Conservation (phyloP, 1,140 invertebrate genomes). For the Apis laboriosa region DNA sequence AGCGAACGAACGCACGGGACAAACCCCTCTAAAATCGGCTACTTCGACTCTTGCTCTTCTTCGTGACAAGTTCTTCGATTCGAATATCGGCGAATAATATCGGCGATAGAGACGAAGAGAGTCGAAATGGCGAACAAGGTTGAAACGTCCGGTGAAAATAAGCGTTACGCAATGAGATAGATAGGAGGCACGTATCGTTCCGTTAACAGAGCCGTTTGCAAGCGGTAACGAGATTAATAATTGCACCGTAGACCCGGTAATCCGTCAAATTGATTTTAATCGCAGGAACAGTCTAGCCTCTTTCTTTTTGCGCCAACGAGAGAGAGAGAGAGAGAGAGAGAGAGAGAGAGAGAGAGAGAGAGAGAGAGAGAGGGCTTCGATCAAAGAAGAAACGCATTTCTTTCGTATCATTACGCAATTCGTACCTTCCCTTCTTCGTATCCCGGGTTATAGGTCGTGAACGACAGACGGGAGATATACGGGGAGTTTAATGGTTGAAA, state of each 20-base stretch:
- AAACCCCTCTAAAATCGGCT: background rate
- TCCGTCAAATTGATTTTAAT: conserved; percentile 47
- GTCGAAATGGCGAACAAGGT: too few species aligned
- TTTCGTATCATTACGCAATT: conserved; percentile 52
- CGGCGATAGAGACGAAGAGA: too few species aligned
- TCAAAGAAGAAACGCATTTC: conserved; percentile 33
- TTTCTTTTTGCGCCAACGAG: background rate
- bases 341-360: too few species aligned
- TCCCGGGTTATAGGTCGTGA: conserved; percentile 10
- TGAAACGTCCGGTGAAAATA: background rate
- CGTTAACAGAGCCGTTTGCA: conserved; percentile 2
- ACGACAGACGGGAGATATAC: conserved; percentile 23
- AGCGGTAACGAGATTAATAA: conserved; percentile 29
- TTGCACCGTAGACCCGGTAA: conserved; percentile 18
- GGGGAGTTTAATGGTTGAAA: conserved; percentile 68
- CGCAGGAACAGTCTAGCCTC: conserved; percentile 9
- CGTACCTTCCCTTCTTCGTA: conserved; percentile 30
- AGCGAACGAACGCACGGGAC: conserved; percentile 42
- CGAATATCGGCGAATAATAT: too few species aligned
- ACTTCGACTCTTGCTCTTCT: too few species aligned
- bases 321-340: too few species aligned
- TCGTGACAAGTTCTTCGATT: too few species aligned
- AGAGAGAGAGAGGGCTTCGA: background rate
- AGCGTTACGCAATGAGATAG: background rate
- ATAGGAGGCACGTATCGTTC: background rate